Percentiles rank a stretch among this genome's conserved stretches.
Evolutionary conservation across 2,113 vertebrate species (phyloP).

Genomic region (Arvicanthis niloticus): DNA sequence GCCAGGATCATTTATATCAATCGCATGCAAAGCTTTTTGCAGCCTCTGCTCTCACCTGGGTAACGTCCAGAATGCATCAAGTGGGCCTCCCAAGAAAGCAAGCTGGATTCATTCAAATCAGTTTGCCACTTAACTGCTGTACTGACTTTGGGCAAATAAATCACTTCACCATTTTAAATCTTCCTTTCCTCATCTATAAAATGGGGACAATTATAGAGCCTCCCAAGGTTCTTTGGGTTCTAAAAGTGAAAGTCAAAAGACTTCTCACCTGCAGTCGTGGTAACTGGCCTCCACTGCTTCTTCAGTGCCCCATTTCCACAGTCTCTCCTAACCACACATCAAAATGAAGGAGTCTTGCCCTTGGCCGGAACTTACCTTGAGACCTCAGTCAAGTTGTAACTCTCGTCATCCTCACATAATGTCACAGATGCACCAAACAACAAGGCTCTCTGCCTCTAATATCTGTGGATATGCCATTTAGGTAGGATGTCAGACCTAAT

Average conservation of each 20-base stretch:
- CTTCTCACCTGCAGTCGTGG: not conserved
- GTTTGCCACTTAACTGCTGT: not conserved
- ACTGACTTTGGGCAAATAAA: not conserved
- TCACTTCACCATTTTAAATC: not conserved
- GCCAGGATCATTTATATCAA: not conserved
- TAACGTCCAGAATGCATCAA: not conserved
- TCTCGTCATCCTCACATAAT: rapidly evolving
- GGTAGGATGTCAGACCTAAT: not conserved
- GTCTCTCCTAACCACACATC: not conserved
- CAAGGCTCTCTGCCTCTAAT: not conserved
- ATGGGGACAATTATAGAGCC: not conserved
- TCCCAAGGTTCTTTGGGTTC: not conserved
- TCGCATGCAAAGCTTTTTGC: not conserved
- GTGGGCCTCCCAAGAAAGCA: not conserved
- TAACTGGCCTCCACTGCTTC: not conserved
- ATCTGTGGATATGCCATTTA: not conserved
- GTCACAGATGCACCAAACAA: not conserved
- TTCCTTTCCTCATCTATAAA: conserved; percentile 20
- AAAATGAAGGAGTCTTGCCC: not conserved
- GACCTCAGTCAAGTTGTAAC: not conserved
- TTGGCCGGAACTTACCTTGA: not conserved
- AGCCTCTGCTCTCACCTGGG: not conserved
- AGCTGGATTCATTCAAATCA: not conserved
- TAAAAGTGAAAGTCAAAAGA: not conserved
- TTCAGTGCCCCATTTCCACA: not conserved